These are phyloP conservation scores for Idaea dimidiata DNA, from an alignment of 2,888 invertebrate species.

Conservation along the genomic window DNA sequence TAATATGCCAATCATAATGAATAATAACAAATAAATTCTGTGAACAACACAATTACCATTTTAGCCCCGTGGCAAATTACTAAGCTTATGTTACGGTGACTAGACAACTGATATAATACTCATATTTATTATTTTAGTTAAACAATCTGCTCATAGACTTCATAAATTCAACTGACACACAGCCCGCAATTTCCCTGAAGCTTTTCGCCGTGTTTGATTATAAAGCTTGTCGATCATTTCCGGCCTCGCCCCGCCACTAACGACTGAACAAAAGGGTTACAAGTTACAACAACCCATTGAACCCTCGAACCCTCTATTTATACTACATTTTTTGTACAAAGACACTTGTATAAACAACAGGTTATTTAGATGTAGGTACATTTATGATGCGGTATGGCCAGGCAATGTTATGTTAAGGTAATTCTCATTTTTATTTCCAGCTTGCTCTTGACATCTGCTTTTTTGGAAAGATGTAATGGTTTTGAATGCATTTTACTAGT, in stretches of 20 bases:
- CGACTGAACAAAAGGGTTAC: conserved; percentile 26
- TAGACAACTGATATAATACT: too few species aligned
- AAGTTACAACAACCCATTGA: conserved; percentile 9
- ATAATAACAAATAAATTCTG: too few species aligned
- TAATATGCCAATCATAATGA: too few species aligned
- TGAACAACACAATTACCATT: too few species aligned
- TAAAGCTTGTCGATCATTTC: conserved; percentile 30
- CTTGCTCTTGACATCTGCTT: conserved; percentile 30
- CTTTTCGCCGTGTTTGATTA: conserved; percentile 9
- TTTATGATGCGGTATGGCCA: not conserved
- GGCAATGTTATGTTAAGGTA: not conserved
- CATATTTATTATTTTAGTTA: too few species aligned
- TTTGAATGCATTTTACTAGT: not conserved
- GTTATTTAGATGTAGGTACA: not conserved
- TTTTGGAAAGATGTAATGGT: not conserved
- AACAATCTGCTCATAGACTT: not conserved
- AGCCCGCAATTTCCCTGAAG: conserved; percentile 19
- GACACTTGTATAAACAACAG: conserved; percentile 3
- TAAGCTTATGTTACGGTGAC: too few species aligned
- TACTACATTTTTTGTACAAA: not conserved
- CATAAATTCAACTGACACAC: not conserved
- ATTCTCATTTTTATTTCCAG: not conserved
- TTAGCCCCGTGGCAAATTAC: too few species aligned
- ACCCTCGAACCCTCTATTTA: not conserved
- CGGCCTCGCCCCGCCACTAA: conserved; percentile 61